These are phyloP conservation scores for Criorhina ranunculi DNA, from an alignment of 2,888 invertebrate genomes.

Conservation along the genomic window DNA sequence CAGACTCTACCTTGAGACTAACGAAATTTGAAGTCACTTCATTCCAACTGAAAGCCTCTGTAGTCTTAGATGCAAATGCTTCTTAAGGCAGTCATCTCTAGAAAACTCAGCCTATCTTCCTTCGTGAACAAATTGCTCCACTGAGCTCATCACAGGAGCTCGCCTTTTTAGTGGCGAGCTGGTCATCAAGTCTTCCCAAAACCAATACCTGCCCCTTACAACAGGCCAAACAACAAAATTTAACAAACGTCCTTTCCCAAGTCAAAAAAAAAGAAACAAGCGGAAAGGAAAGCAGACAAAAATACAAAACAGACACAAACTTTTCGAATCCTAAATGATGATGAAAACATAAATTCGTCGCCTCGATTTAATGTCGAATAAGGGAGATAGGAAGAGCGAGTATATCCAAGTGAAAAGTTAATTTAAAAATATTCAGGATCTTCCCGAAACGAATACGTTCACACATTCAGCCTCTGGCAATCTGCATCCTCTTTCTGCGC, in stretches of 20 bases:
- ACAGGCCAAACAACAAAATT: constrained; percentile 16
- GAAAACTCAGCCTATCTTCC: no score
- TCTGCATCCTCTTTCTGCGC: background rate
- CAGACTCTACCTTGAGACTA: no score
- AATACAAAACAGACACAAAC: constrained; percentile 8
- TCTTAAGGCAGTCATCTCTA: no score
- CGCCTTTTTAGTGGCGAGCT: no score
- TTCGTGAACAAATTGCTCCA: no score
- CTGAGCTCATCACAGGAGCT: no score
- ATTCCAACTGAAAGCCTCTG: no score
- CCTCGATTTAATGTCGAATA: constrained; percentile 66
- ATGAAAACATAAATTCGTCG: constrained; percentile 69
- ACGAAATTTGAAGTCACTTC: no score
- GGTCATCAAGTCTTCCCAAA: no score
- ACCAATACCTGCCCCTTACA: background rate
- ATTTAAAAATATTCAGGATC: constrained; percentile 60
- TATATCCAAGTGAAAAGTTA: constrained; percentile 61
- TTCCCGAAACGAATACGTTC: background rate
- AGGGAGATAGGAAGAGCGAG: constrained; percentile 10
- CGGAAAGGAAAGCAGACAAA: constrained; percentile 3
- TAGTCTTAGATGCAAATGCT: no score
- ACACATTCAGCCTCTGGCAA: background rate
- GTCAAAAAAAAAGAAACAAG: constrained; percentile 5
- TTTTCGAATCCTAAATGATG: constrained; percentile 65
- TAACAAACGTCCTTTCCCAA: background rate